Evolutionary conservation across 1,140 invertebrate genomes (phyloP).

Genomic region (Zaprionus tsacasi): DNA sequence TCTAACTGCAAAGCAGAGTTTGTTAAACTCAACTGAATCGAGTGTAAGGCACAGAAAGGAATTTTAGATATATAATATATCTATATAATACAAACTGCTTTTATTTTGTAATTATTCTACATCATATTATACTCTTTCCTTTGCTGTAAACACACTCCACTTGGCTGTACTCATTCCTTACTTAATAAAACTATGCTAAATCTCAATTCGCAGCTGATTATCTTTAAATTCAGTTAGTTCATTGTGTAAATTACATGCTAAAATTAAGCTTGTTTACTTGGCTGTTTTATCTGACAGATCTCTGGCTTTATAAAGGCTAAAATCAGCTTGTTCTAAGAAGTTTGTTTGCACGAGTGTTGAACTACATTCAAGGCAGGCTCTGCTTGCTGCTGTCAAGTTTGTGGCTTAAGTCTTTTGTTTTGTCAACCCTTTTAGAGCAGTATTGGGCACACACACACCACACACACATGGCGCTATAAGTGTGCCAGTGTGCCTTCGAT

Average conservation of each 20-base stretch:
- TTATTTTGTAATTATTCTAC: too few relatives aligned
- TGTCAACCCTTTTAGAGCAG: background rate
- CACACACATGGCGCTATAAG: constrained; percentile 26
- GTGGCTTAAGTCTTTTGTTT: constrained; percentile 49
- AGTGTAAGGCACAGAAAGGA: background rate
- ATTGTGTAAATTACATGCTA: background rate
- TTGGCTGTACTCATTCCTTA: too few relatives aligned
- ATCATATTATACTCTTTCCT: too few relatives aligned
- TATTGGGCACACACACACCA: constrained; percentile 31
- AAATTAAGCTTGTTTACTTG: background rate
- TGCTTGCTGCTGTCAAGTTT: constrained; percentile 27
- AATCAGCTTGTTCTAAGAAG: background rate
- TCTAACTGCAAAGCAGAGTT: constrained; percentile 22
- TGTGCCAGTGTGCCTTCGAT: constrained; percentile 57
- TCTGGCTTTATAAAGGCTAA: background rate
- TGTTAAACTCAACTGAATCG: constrained; percentile 30
- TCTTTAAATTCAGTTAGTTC: background rate
- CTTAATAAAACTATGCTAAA: background rate
- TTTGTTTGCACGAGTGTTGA: background rate
- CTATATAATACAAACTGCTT: too few relatives aligned
- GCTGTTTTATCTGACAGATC: background rate
- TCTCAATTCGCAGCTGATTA: background rate
- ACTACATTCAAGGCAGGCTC: background rate
- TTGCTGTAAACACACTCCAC: too few relatives aligned
- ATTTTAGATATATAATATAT: background rate